phyloP scores from a whole-genome alignment of 1,140 invertebrate species.

The Drosophila kohkoa region DNA sequence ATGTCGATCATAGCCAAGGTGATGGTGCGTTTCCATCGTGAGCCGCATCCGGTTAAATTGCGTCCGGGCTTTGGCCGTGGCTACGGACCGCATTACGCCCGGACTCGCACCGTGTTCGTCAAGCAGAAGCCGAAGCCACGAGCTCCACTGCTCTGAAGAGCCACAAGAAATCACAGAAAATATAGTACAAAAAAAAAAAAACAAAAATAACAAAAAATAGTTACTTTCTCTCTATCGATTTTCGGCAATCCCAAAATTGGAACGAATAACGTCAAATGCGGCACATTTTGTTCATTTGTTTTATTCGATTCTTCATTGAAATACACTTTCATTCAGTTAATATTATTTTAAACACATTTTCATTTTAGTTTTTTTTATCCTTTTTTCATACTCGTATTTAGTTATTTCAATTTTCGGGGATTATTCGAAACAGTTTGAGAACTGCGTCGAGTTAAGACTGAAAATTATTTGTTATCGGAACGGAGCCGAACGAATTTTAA shows the following conservation, averaged over 20 bases:
- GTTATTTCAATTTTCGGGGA: conserved; percentile 18
- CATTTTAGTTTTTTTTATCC: conserved; percentile 50
- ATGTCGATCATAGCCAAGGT: conserved; percentile 38
- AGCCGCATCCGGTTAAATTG: conserved; percentile 15
- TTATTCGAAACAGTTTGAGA: conserved; percentile 27
- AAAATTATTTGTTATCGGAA: conserved; percentile 19
- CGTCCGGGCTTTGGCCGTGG: conserved; percentile 22
- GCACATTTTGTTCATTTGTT: conserved; percentile 61
- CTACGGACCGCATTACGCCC: conserved; percentile 17
- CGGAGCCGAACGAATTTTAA: conserved; percentile 32
- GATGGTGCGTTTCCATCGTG: conserved; percentile 30
- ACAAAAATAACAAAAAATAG: background rate
- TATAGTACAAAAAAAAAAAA: background rate
- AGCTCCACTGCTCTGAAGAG: background rate
- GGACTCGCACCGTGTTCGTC: background rate
- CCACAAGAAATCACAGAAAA: background rate
- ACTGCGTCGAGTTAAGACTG: conserved; percentile 30
- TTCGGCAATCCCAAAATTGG: conserved; percentile 17
- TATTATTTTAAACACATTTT: conserved; percentile 77
- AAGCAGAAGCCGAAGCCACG: conserved; percentile 7
- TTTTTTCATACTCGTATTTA: conserved; percentile 24
- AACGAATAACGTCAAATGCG: conserved; percentile 4
- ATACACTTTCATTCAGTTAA: conserved; percentile 67
- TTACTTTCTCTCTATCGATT: background rate
- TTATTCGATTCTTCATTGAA: conserved; percentile 78